Base-by-base conservation (phyloP, 2,797 vertebrate genomes). In the Calcarius lapponicus region DNA sequence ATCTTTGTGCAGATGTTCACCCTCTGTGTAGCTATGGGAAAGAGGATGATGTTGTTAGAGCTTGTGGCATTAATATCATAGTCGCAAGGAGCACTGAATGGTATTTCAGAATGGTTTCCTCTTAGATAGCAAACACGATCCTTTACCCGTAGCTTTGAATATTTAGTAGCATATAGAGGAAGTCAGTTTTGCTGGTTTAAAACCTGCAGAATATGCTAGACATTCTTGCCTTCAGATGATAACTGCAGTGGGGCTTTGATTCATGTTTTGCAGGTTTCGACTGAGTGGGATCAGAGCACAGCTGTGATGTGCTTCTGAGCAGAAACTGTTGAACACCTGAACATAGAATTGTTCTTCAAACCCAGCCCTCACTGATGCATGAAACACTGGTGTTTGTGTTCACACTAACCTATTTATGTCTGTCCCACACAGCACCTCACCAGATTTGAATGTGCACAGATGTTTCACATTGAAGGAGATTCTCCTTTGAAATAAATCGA, bases 401-500 rank as follows among this genome's bases (percentile, higher is more conserved):
- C 64, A 95, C 61, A 42, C 31, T 85, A 88, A 80, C 12, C 26
- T 84, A 34, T 80, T 83, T 51, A 38, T 90, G 51, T 26, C 7
- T 91, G 86, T 17, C 75, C 81, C 6, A 0, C 57, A 65, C 48
- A 82, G 50, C 17, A 93, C 71, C 70, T 90, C 94, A 92, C 26
- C 58, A 64, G 28, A 91, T 94, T 79, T 64, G 88, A 95, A 97
- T 78, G 71, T 86, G 90, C 88, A 48, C 43, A 62, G 71, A 94
- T 36, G 34, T 95, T 92, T 96, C 89, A 29, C 19, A 69, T 10
- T 78, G 92, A 94, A 65, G 43, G 53, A 86, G n/a, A 75, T 88
- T 93, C 67, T 93, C 51, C 88, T 96, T 80, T 86, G 83, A 96
- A 97, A 95, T 87, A 86, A 96, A 94, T 43, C 4, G 2, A 96